A percentile compares a stretch with the other conserved stretches of the same genome.
phyloP scores from a whole-genome alignment of 2,888 invertebrate genomes.

The Nasonovia ribisnigri region DNA sequence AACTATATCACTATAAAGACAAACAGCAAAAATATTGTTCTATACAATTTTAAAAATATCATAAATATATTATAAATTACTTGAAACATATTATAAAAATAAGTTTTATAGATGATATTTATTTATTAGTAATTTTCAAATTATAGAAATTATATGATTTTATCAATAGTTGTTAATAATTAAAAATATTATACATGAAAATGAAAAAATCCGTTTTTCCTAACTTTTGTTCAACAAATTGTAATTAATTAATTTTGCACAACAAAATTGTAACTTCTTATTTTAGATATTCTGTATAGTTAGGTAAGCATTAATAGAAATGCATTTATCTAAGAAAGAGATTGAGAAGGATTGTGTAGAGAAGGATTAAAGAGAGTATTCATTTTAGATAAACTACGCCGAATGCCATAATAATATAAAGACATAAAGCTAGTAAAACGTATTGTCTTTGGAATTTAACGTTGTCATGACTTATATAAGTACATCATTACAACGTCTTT shows the following conservation, averaged over 20 bases:
- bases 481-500: background rate
- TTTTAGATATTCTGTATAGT: background rate
- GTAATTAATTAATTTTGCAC: background rate
- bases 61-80: background rate
- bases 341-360: background rate
- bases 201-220: background rate
- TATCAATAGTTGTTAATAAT: background rate
- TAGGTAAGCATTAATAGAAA: background rate
- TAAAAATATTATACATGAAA: background rate
- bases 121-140: background rate
- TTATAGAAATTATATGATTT: background rate
- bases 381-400: background rate
- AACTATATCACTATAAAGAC: background rate
- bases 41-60: background rate
- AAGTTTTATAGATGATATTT: background rate
- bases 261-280: background rate
- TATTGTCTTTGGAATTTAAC: background rate
- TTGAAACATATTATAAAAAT: background rate
- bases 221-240: background rate
- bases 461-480: background rate
- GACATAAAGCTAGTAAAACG: background rate
- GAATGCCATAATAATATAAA: background rate
- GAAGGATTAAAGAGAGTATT: no score
- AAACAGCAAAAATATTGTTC: background rate
- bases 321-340: background rate